Conservation (phyloP, 2,888 invertebrate genomes). For the Ypsolopha sequella region DNA sequence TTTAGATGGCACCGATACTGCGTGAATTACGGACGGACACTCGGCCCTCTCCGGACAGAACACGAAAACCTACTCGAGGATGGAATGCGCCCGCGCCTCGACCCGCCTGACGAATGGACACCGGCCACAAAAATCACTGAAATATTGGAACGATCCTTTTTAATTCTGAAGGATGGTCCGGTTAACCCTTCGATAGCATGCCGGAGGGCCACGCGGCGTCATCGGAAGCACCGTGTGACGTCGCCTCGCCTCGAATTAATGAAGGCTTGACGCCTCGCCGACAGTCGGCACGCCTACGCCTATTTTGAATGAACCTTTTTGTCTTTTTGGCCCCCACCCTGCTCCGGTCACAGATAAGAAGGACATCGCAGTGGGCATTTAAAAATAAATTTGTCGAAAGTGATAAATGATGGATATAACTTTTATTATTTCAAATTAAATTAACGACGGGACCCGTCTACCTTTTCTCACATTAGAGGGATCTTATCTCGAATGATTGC, state of each 20-base stretch:
- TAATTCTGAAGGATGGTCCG: not conserved
- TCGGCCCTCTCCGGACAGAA: slow-evolving; percentile 28
- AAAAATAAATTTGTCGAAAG: slow-evolving; percentile 71
- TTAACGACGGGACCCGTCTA: slow-evolving; percentile 63
- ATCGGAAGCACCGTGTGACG: not conserved
- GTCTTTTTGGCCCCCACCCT: slow-evolving; percentile 35
- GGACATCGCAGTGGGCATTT: slow-evolving; percentile 60
- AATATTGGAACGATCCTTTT: slow-evolving; percentile 19
- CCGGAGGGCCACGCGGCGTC: not conserved
- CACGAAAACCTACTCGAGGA: slow-evolving; percentile 68
- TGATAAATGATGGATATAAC: slow-evolving; percentile 68
- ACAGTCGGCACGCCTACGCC: slow-evolving; percentile 47
- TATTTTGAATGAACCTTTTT: slow-evolving; percentile 42
- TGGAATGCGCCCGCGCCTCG: slow-evolving; percentile 58
- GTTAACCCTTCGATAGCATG: not conserved
- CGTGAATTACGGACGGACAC: slow-evolving; percentile 65
- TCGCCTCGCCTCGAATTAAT: slow-evolving; percentile 18
- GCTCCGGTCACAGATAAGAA: slow-evolving; percentile 54
- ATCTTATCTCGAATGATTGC: slow-evolving; percentile 69
- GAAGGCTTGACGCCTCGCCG: slow-evolving; percentile 39
- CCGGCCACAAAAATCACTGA: slow-evolving; percentile 16
- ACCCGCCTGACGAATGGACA: slow-evolving; percentile 7
- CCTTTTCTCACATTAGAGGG: slow-evolving; percentile 69
- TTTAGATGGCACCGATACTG: slow-evolving; percentile 68
- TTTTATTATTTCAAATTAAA: slow-evolving; percentile 71